Percentiles rank a stretch among this genome's conserved stretches.
Evolutionary conservation across 2,113 vertebrate species (phyloP).

Genomic region (Sphaerodactylus townsendi): DNA sequence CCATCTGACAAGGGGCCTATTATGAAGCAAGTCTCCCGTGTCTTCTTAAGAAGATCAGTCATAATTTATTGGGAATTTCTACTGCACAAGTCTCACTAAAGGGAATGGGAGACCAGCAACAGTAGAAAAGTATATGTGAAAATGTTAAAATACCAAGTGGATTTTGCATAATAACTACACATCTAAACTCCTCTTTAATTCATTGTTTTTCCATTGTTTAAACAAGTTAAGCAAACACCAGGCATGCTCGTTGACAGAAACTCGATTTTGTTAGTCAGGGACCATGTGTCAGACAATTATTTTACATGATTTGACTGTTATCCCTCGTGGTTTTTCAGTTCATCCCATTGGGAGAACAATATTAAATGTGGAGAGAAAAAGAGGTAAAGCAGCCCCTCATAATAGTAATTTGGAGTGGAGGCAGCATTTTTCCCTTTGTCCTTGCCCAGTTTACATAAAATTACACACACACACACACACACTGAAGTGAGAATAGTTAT

Average conservation of each 20-base stretch:
- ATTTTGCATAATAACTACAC: not conserved
- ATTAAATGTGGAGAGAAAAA: conserved; percentile 4
- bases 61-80: not conserved
- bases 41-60: not conserved
- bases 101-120: not conserved
- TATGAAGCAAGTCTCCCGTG: not conserved
- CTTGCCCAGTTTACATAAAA: conserved; percentile 31
- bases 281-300: conserved; percentile 37
- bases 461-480: not conserved
- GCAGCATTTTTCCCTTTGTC: conserved; percentile 22
- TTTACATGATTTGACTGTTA: conserved; percentile 28
- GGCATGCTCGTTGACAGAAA: conserved; percentile 18
- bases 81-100: not conserved
- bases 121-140: not conserved
- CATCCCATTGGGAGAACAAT: conserved; percentile 9
- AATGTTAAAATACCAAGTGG: not conserved
- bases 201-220: not conserved
- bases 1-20: not conserved
- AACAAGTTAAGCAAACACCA: conserved; percentile 47
- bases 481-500: not conserved
- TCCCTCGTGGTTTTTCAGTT: conserved; percentile 9
- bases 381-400: conserved; percentile 19
- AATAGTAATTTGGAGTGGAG: not conserved
- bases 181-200: not conserved
- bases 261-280: conserved; percentile 35